These are phyloP conservation scores for Strix occidentalis DNA, from an alignment of 2,797 vertebrate species.

Conservation along the genomic window DNA sequence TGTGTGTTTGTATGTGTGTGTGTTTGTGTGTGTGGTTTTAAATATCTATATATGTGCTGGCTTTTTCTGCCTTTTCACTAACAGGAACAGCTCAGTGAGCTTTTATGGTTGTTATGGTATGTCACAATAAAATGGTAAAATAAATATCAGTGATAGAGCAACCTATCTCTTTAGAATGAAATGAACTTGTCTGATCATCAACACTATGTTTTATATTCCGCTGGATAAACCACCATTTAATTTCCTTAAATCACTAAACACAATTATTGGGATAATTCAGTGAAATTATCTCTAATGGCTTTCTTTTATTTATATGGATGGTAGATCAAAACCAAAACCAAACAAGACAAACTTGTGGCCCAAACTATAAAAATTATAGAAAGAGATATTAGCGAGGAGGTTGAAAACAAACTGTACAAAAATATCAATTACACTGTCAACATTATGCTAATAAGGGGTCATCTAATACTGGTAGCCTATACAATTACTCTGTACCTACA, in stretches of 20 bases:
- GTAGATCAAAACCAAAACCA: background rate
- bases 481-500: background rate
- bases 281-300: background rate
- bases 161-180: background rate
- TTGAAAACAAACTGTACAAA: background rate
- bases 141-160: background rate
- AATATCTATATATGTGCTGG: background rate
- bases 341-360: background rate
- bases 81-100: background rate
- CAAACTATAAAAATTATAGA: background rate
- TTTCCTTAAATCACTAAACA: background rate
- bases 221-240: background rate
- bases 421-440: background rate
- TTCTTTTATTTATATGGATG: background rate
- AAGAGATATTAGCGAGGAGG: background rate
- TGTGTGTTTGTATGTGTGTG: accelerated
- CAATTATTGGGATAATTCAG: background rate
- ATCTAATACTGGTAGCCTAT: background rate
- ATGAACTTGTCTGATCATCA: background rate
- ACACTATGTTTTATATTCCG: background rate
- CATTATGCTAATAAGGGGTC: background rate
- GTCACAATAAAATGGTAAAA: background rate
- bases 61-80: background rate
- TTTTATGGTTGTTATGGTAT: background rate
- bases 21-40: background rate